Evolutionary conservation across 2,888 invertebrate genomes (phyloP).

Genomic region (Leucoptera coffeella): DNA sequence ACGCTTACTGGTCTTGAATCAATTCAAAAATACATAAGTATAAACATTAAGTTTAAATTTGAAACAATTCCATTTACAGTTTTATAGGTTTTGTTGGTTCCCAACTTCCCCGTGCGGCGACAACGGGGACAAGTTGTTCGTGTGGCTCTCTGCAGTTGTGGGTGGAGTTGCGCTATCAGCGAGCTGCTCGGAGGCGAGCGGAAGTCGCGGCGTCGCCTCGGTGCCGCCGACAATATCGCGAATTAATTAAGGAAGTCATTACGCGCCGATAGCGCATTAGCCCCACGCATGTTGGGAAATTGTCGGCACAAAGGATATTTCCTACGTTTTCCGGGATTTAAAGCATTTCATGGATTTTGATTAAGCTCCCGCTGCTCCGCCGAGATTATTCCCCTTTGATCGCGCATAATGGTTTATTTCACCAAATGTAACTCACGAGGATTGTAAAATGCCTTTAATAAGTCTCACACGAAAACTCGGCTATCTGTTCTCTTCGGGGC

Average conservation of each 20-base stretch:
- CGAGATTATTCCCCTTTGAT: conserved; percentile 52
- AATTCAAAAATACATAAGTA: no score
- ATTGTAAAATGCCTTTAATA: conserved; percentile 50
- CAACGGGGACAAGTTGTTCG: no score
- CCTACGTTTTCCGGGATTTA: conserved; percentile 53
- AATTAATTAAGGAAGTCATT: conserved; percentile 54
- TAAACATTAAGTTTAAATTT: no score
- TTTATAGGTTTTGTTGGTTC: no score
- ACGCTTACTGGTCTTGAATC: no score
- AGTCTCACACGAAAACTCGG: no score
- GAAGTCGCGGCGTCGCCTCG: conserved; percentile 5
- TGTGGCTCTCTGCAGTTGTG: no score
- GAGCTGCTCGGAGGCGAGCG: neutral
- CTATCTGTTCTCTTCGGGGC: no score
- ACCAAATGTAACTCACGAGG: no score
- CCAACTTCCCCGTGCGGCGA: no score
- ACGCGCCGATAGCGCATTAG: conserved; percentile 46
- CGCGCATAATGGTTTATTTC: conserved; percentile 50
- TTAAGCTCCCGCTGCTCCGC: conserved; percentile 47
- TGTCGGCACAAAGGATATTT: conserved; percentile 49
- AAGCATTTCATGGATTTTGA: conserved; percentile 53
- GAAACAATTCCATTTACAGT: no score
- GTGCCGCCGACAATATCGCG: conserved; percentile 24
- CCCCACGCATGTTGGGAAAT: conserved; percentile 46
- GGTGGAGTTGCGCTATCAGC: neutral